A percentile compares a stretch with the other conserved stretches of the same genome.
These are phyloP conservation scores for Salvelinus alpinus DNA, from an alignment of 2,113 vertebrate species.

Conservation along the genomic window DNA sequence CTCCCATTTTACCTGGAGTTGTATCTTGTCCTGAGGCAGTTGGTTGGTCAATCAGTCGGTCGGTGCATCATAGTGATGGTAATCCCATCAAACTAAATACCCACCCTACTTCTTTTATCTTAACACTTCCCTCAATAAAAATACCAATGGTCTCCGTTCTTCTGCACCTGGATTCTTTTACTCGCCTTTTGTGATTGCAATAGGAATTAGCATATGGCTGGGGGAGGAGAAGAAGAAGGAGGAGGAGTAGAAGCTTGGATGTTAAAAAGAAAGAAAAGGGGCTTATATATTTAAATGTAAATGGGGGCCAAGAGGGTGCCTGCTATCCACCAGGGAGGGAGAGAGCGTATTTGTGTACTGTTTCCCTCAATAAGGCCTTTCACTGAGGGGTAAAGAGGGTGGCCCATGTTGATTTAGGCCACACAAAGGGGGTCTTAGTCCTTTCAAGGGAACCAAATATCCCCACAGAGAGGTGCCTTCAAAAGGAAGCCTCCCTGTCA, in stretches of 20 bases:
- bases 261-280: constrained; percentile 74
- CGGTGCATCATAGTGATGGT: constrained; percentile 59
- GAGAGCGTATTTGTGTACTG: constrained; percentile 90
- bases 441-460: constrained; percentile 94
- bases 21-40: constrained; percentile 59
- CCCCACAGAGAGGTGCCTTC: constrained; percentile 80
- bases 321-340: constrained; percentile 67
- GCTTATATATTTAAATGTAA: constrained; percentile 87
- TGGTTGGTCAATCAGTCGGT: constrained; percentile 28
- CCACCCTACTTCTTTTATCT: constrained; percentile 52
- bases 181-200: constrained; percentile 77
- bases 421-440: constrained; percentile 92
- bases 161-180: constrained; percentile 85
- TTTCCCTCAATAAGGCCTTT: constrained; percentile 77
- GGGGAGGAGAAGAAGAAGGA: constrained; percentile 60
- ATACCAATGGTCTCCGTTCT: constrained; percentile 73
- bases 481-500: constrained; percentile 89
- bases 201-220: constrained; percentile 89
- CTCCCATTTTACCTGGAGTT: constrained; percentile 48
- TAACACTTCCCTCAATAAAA: constrained; percentile 66
- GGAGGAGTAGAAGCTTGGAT: constrained; percentile 68
- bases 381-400: constrained; percentile 64
- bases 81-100: constrained; percentile 83
- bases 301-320: constrained; percentile 86
- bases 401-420: constrained; percentile 93